Evolutionary conservation across 1,140 invertebrate species (phyloP), one percentile per base, ranked within the genome.

Genomic region (Drosophila leontia): DNA sequence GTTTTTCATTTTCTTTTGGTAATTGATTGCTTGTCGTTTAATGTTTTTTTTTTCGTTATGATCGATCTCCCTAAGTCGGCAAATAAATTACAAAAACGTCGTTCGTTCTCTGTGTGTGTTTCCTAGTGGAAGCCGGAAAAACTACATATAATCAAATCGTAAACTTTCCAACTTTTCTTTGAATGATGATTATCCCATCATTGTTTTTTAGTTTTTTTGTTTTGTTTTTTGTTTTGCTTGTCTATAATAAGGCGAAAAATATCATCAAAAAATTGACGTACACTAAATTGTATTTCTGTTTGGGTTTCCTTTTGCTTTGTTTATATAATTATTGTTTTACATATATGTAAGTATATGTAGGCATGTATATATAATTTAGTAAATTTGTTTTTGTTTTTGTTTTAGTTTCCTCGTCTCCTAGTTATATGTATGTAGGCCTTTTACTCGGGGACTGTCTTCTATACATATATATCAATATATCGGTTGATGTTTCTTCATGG

Each of bases 261-360:
- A 88, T 88, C 84, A 88, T 88, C 84, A 88, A 88, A 90, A 86
- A 90, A 90, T 88, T 88, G 84, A 88, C 84, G 78, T 88, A 90
- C 84, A 84, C 84, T 90, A 88, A 85, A 90, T 84, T 90, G 85
- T 84, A 84, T 83, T 81, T 81, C 48, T 75, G 69, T 75, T 83
- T 37, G 32, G 60, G 50, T 74, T 58, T 78, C 35, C 35, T 55
- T 55, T 55, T 8, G 32, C 7, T 55, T 55, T 55, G 32, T 55
- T 55, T 37, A 55, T 55, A 55, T 55, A 78, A 76, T 77, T 77
- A 68, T 77, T 76, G 75, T 78, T 72, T 72, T 78, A 78, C 65
- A 78, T 78, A 78, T 78, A 78, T 72, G 69, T 72, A 76, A 77
- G 61, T 78, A 78, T 78, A 71, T 62, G 44, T 61, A 78, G 59